Conservation (phyloP, 1,140 invertebrate species). For the Heliconius nattereri region DNA sequence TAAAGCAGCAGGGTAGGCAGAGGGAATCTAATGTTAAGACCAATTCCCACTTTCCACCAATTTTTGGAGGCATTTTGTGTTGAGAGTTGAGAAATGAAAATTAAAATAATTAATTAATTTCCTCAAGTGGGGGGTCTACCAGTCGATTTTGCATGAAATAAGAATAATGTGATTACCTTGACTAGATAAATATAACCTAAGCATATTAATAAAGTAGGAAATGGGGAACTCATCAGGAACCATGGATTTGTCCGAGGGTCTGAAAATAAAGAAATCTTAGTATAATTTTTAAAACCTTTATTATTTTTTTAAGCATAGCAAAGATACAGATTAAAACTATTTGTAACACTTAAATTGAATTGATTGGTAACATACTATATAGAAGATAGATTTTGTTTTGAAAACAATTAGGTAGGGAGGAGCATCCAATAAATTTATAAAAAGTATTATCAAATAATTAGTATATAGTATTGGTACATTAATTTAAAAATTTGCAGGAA, state of each 20-base stretch:
- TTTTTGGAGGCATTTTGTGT: too few relatives aligned
- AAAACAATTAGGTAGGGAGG: neutral
- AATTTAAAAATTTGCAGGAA: too few relatives aligned
- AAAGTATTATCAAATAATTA: neutral
- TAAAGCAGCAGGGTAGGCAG: too few relatives aligned
- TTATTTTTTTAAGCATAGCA: too few relatives aligned
- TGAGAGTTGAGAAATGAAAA: too few relatives aligned
- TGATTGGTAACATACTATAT: neutral
- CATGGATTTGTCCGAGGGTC: slow-evolving; percentile 92
- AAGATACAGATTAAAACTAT: too few relatives aligned
- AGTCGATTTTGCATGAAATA: too few relatives aligned
- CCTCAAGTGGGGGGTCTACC: too few relatives aligned
- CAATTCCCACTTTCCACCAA: too few relatives aligned
- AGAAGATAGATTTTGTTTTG: neutral
- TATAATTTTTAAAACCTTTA: neutral
- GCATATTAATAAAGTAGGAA: slow-evolving; percentile 90
- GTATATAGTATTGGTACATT: neutral
- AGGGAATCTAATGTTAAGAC: too few relatives aligned
- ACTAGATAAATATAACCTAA: slow-evolving; percentile 89
- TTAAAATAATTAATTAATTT: too few relatives aligned
- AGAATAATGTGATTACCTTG: slow-evolving; percentile 79
- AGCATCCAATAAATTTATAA: neutral
- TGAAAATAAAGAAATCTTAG: slow-evolving; percentile 54
- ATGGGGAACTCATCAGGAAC: slow-evolving; percentile 91
- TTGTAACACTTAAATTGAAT: too few relatives aligned